Evolutionary conservation across 2,797 vertebrate species (phyloP), one percentile per base, ranked within the genome.

Genomic region (Fratercula arctica): DNA sequence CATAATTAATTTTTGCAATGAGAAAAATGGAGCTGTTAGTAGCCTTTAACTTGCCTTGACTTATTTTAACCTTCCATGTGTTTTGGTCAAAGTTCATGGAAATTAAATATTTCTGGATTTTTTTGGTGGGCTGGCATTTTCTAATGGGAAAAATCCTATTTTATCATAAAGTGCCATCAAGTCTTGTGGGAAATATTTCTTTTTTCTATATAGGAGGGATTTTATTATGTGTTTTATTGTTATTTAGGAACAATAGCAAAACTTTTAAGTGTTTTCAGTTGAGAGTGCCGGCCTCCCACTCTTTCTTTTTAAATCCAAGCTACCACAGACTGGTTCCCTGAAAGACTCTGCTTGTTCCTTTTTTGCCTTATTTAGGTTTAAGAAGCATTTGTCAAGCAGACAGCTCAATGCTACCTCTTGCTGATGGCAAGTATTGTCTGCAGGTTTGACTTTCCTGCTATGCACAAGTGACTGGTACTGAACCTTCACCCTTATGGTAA

Each of bases 161-260:
- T 80, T 77, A 48, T 81, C 61, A 86, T 33, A 67, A 76, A 74
- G 35, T 31, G 24, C 24, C 16, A 84, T 68, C 54, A 73, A 16
- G 20, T 67, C 16, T 43, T 72, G 3, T 53, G 41, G 48, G 31
- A 61, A 72, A 28, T 37, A 13, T 39, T 72, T 24, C 18, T 85
- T 81, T 56, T 60, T 78, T 19, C 31, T 70, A 9, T 16, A 20
- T 37, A 41, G 15, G 35, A 16, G 9, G 37, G 5, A 81, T 82
- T 93, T 90, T 91, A 81, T 93, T 75, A 59, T 29, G 43, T 84
- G 54, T 66, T 93, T 93, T 87, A 82, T 48, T 83, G n/a, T 54
- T 85, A 73, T 83, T 92, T 85, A 90, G 74, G 81, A 96, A 86
- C 7, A 92, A 76, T 57, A 39, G 57, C 20, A 78, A 86, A 86